A percentile compares a stretch with the other conserved stretches of the same genome.
phyloP scores from a whole-genome alignment of 1,140 invertebrate genomes.

The Penaeus indicus region DNA sequence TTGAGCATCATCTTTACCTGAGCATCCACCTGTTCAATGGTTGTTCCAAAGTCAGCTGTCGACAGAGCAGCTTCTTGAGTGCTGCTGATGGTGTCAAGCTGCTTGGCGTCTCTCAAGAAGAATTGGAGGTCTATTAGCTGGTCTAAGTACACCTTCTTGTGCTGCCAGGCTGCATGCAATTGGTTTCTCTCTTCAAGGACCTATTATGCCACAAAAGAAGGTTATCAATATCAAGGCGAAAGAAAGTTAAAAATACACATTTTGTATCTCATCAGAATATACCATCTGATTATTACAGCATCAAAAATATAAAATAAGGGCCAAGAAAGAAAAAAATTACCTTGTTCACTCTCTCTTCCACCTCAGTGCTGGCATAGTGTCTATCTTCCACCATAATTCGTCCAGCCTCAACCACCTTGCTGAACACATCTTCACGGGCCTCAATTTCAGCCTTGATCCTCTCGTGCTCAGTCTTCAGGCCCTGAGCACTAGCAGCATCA shows the following conservation, averaged over 20 bases:
- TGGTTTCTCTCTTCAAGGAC: constrained; percentile 84
- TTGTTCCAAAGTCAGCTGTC: constrained; percentile 70
- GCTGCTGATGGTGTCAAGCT: constrained; percentile 89
- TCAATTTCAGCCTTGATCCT: constrained; percentile 95
- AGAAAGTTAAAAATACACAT: constrained; percentile 67
- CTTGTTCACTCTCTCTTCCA: constrained; percentile 64
- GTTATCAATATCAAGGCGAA: background rate
- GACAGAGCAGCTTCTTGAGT: constrained; percentile 79
- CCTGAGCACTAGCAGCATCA: constrained; percentile 88
- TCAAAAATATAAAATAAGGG: background rate
- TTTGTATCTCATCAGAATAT: constrained; percentile 65
- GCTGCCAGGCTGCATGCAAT: constrained; percentile 87
- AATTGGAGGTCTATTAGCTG: constrained; percentile 95
- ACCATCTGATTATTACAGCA: background rate
- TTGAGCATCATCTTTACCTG: constrained; percentile 73
- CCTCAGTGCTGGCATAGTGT: constrained; percentile 81
- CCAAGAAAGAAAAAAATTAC: constrained; percentile 11
- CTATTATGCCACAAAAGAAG: constrained; percentile 71
- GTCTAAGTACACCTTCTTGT: constrained; percentile 90
- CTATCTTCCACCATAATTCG: constrained; percentile 86
- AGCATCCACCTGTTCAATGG: constrained; percentile 87
- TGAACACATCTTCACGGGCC: constrained; percentile 89
- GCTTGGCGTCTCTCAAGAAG: constrained; percentile 94
- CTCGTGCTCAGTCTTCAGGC: constrained; percentile 90
- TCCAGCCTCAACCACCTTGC: constrained; percentile 83